Percentiles rank a stretch among this genome's conserved stretches.
These are phyloP conservation scores for Luperina testacea DNA, from an alignment of 2,888 invertebrate species.

Conservation along the genomic window DNA sequence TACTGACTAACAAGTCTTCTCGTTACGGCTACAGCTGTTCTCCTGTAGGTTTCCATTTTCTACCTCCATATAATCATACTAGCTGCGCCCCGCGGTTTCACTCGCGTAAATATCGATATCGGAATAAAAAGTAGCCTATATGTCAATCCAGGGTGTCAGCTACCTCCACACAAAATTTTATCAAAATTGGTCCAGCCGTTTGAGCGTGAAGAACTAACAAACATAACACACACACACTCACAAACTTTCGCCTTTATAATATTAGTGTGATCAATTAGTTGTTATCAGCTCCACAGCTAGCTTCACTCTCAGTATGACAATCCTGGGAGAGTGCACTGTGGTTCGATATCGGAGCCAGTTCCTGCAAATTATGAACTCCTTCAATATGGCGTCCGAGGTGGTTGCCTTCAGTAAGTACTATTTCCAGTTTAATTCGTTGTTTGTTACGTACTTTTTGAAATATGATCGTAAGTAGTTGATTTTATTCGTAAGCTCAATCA, in stretches of 20 bases:
- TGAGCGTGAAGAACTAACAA: no score
- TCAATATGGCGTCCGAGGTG: conserved; percentile 73
- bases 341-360: conserved; percentile 70
- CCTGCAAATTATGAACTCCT: conserved; percentile 77
- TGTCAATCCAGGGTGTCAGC: no score
- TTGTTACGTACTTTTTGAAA: background rate
- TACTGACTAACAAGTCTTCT: background rate
- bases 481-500: background rate
- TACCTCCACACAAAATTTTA: no score
- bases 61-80: background rate
- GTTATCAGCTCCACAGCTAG: conserved; percentile 74
- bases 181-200: no score
- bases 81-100: no score
- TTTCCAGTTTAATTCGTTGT: background rate
- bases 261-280: no score
- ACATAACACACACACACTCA: no score
- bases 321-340: conserved; percentile 86
- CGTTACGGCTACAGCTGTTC: background rate
- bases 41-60: background rate
- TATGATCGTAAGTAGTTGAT: background rate
- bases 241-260: no score
- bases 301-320: conserved; percentile 86
- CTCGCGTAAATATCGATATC: no score
- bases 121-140: no score
- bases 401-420: conserved; percentile 71